Base-by-base conservation (phyloP, 2,113 vertebrate species). In the Nansenia antarctica region DNA sequence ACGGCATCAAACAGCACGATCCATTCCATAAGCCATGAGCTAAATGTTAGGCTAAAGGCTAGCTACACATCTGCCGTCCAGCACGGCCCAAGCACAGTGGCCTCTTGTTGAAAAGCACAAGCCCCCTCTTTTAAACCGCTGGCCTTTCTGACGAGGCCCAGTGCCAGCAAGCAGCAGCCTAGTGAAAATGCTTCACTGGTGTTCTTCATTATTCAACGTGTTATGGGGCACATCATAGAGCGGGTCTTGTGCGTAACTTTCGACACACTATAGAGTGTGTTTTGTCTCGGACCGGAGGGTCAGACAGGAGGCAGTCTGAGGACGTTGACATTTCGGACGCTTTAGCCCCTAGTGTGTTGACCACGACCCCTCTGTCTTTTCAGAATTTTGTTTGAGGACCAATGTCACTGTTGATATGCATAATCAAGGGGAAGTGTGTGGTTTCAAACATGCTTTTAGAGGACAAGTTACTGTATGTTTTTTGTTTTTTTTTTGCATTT, bases 61-160 rank as follows among this genome's bases (percentile, higher is more conserved):
- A 85, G 77, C 77, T 70, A 63, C 83, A 84, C 86, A 89, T 89
- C 86, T 89, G 82, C 83, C 65, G 20, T 79, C 69, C 79, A 83
- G 60, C 45, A 52, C 72, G 62, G 74, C 74, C n/a, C 72, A 37
- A 70, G 72, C 82, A 88, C 83, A 89, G 76, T 82, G 72, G 69
- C 64, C 74, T 68, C 78, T 85, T 80, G 79, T 78, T 58, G 58
- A 81, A n/a, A n/a, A 80, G 77, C 86, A 89, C 88, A 88, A 84
- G 82, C 78, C 37, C 42, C 80, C 86, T n/a, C n/a, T 59, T 87
- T 89, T 89, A 73, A 89, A 76, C 29, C 27, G 66, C 71, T 78
- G 80, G 73, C 80, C 77, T 79, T 79, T 65, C 75, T 55, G 54
- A 57, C 57, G 54, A 65, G 18, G 62, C 55, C 29, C 65, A 59